Base-by-base conservation (phyloP, 2,797 vertebrate species). In the Squalus acanthias region DNA sequence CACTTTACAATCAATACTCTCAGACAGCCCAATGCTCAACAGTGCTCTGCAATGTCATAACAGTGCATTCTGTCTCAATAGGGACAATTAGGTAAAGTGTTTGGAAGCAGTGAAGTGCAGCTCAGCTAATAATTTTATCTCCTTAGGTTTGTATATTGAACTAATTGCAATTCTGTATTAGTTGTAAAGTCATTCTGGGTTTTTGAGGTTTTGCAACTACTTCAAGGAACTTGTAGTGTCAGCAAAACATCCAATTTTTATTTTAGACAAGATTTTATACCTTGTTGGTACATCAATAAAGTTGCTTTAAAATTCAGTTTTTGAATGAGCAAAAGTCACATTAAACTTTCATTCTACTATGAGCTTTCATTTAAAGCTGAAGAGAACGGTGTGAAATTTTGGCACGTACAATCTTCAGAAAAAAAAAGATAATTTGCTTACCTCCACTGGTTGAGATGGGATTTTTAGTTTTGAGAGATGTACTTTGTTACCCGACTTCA, bases 381-480 rank as follows among this genome's bases (percentile, higher is more conserved):
- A 8, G 53, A 24, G 17, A 88, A 26, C 53, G 1, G 24, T 22
- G 24, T 88, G 17, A 57, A 53, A 91, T 10, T 91, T 63, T 26
- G 26, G 24, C 29, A 89, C 15, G 20, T 6, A 57, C 20, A 91
- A 60, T 13, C 50, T 33, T 1, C 8, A 29, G 69, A 0, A 53
- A 72, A 95, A 76, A 74, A 53, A 1, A 57, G 29, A 76, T n/a
- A 3, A 67, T n/a, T 20, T 95, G 97, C 98, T 98, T 97, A 99
- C 99, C 98, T 99, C 99, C 57, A 99, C 97, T 0, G 99, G 99
- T 22, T 99, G 99, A 0, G 99, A 99, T 39, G 99, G 99, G 89
- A 99, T 99, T 98, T 99, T 99, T 97, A 99, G 98, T 98, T 99
- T 99, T 97, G 99, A 98, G 87, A 99, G 99, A 9, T 99, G 98